These are phyloP conservation scores for Dryas iulia DNA, from an alignment of 1,140 invertebrate species.

Conservation along the genomic window DNA sequence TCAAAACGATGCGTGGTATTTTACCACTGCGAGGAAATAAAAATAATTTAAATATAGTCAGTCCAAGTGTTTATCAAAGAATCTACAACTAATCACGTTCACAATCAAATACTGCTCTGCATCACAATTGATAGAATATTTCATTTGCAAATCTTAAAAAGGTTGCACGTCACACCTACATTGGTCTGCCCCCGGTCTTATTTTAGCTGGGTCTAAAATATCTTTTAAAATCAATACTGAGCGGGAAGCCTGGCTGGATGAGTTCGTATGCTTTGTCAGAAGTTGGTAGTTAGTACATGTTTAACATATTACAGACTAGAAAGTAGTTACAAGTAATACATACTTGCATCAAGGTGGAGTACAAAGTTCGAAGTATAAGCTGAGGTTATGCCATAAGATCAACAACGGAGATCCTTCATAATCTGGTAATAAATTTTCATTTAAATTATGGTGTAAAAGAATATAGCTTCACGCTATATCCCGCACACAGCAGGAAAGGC, in stretches of 20 bases:
- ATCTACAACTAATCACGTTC: no score
- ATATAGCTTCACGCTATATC: no score
- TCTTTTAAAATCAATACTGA: slow-evolving; percentile 53
- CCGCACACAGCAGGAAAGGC: no score
- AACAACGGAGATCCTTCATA: not conserved
- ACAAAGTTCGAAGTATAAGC: not conserved
- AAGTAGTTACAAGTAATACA: not conserved
- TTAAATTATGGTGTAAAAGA: no score
- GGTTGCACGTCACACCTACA: slow-evolving; percentile 25
- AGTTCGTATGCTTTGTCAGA: slow-evolving; percentile 1
- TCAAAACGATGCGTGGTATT: no score
- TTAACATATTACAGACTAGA: not conserved
- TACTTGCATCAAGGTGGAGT: not conserved
- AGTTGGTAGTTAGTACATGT: not conserved
- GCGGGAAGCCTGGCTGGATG: not conserved
- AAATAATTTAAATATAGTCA: no score
- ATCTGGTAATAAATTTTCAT: not conserved
- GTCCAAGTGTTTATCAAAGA: no score
- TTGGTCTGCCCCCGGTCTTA: slow-evolving; percentile 28
- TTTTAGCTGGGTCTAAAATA: slow-evolving; percentile 59
- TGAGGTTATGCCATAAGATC: not conserved
- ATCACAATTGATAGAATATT: no score
- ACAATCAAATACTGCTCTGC: no score
- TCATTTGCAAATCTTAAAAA: no score
- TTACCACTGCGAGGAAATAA: no score